A percentile compares a stretch with the other conserved stretches of the same genome.
Evolutionary conservation across 2,797 vertebrate species (phyloP).

Genomic region (Poeciliopsis gracilis): DNA sequence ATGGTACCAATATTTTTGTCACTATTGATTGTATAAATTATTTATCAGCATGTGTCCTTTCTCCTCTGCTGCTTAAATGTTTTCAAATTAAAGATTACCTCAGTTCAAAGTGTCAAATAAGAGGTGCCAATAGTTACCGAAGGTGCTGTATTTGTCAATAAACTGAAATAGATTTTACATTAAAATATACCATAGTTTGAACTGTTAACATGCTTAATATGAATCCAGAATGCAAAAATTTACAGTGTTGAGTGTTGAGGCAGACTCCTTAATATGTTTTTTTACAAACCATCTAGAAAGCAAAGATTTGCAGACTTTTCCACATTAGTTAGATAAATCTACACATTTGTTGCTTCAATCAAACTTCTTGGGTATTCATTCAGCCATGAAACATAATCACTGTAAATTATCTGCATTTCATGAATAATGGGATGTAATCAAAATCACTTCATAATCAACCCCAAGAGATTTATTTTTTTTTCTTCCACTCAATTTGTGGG

Average conservation of each 20-base stretch:
- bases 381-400: conserved; percentile 27
- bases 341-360: conserved; percentile 23
- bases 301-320: conserved; percentile 1
- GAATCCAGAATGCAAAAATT: not conserved
- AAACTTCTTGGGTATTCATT: conserved; percentile 19
- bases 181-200: not conserved
- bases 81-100: not conserved
- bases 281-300: conserved; percentile 1
- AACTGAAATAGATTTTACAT: not conserved
- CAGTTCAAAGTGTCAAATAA: not conserved
- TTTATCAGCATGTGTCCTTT: not conserved
- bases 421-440: conserved; percentile 58
- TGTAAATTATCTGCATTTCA: conserved; percentile 16
- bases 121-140: not conserved
- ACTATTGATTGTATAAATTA: not conserved
- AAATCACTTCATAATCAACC: conserved; percentile 42
- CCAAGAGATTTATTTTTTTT: conserved; percentile 14
- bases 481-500: not conserved
- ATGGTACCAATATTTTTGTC: not conserved
- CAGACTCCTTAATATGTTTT: not conserved
- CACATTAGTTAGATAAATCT: conserved; percentile 28
- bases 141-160: not conserved
- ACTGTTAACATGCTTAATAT: not conserved
- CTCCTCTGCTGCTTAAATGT: not conserved
- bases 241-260: not conserved